Evolutionary conservation across 2,113 vertebrate genomes (phyloP).

Genomic region (Brachypodius melanocephalos): DNA sequence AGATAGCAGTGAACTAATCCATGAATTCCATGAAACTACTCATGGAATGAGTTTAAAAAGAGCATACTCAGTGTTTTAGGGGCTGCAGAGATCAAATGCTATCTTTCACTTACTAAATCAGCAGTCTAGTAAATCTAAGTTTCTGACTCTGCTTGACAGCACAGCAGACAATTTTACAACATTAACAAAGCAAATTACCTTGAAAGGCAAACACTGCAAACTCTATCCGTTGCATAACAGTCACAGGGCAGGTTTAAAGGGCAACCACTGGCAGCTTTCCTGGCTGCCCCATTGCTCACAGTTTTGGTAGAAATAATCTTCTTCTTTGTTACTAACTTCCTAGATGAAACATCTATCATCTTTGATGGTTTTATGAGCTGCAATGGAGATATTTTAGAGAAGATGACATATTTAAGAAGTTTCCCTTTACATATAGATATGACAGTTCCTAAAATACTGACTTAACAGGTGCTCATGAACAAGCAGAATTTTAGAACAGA

Average conservation of each 20-base stretch:
- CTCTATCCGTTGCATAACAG: conserved; percentile 86
- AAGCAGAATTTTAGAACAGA: background rate
- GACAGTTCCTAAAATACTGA: background rate
- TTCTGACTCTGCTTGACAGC: conserved; percentile 16
- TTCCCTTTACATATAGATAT: background rate
- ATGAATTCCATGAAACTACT: background rate
- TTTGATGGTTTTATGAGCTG: conserved; percentile 81
- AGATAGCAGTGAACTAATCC: background rate
- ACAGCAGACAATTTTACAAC: conserved; percentile 18
- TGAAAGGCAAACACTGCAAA: conserved; percentile 93
- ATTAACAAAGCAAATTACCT: conserved; percentile 77
- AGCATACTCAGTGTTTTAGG: background rate
- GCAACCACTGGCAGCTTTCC: conserved; percentile 68
- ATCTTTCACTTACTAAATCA: background rate
- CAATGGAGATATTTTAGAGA: conserved; percentile 48
- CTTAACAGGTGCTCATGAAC: background rate
- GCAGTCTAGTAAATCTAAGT: background rate
- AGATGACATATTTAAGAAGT: background rate
- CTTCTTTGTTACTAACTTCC: conserved; percentile 75
- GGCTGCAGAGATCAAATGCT: background rate
- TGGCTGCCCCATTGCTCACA: conserved; percentile 63
- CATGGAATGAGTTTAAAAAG: background rate
- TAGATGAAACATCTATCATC: conserved; percentile 72
- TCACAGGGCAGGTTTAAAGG: conserved; percentile 78
- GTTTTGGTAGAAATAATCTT: conserved; percentile 70